Evolutionary conservation across 2,888 invertebrate species (phyloP).

Genomic region (Heliconius ismenius): DNA sequence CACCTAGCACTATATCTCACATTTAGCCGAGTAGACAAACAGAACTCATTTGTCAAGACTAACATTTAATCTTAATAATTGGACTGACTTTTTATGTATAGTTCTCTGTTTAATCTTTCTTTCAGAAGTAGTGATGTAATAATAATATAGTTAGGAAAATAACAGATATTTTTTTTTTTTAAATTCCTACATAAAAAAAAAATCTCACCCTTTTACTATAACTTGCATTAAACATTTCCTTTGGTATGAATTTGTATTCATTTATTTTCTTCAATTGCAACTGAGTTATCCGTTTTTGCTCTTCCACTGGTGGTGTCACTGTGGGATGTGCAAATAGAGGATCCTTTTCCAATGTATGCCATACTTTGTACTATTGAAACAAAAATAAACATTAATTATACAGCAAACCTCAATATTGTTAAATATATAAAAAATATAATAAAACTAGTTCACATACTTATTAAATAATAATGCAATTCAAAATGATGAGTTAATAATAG

Average conservation of each 20-base stretch:
- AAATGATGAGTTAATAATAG: neutral
- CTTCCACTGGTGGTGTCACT: slow-evolving; percentile 84
- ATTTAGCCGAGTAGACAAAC: too few relatives aligned
- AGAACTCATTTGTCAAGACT: too few relatives aligned
- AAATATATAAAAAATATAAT: neutral
- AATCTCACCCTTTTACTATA: slow-evolving; percentile 84
- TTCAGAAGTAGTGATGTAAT: too few relatives aligned
- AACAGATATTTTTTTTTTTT: too few relatives aligned
- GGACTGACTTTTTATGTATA: too few relatives aligned
- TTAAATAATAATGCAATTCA: neutral
- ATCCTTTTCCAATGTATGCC: slow-evolving; percentile 89
- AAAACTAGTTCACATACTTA: neutral
- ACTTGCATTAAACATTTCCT: slow-evolving; percentile 82
- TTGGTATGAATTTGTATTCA: slow-evolving; percentile 84
- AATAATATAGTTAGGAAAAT: too few relatives aligned
- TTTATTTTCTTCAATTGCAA: slow-evolving; percentile 85
- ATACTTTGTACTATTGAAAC: slow-evolving; percentile 86
- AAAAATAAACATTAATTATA: neutral
- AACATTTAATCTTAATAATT: too few relatives aligned
- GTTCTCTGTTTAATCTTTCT: too few relatives aligned
- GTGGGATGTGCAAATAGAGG: slow-evolving; percentile 87
- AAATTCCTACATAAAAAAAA: neutral
- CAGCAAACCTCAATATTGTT: too few relatives aligned
- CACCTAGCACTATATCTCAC: too few relatives aligned
- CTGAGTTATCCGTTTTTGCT: slow-evolving; percentile 87